Conservation (phyloP, 2,113 vertebrate species). For the Alouatta palliata region DNA sequence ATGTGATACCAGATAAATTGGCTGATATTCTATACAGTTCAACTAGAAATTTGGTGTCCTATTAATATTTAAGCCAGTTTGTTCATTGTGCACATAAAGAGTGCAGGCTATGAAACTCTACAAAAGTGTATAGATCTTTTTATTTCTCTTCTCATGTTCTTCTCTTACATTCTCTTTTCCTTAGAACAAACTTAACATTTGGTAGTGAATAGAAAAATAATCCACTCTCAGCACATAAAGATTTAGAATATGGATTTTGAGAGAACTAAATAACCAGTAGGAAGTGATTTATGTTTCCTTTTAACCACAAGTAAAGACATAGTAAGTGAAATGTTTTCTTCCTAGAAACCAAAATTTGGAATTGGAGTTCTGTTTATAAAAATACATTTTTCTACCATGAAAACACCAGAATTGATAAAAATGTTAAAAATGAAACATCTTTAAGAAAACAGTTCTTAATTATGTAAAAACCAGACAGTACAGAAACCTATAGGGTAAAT, state of each 20-base stretch:
- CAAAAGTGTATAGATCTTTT: neutral
- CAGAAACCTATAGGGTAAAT: neutral
- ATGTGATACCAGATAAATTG: neutral
- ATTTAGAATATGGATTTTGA: neutral
- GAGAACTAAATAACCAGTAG: neutral
- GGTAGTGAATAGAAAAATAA: neutral
- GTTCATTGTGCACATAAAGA: neutral
- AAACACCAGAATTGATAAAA: neutral
- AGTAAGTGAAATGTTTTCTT: neutral
- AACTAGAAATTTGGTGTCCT: neutral
- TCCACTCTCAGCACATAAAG: neutral
- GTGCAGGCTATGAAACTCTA: neutral
- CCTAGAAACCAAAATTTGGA: neutral
- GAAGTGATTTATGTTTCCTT: neutral
- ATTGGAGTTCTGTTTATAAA: neutral
- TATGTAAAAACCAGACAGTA: neutral
- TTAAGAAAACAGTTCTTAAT: neutral
- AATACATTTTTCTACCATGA: neutral
- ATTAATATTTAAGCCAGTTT: neutral
- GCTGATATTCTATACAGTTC: neutral
- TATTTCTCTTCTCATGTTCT: neutral
- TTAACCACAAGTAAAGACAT: neutral
- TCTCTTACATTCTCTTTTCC: neutral
- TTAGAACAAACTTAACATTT: neutral
- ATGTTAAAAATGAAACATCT: neutral